Percentiles rank a stretch among this genome's conserved stretches.
Conservation (phyloP, 2,888 invertebrate genomes). For the Spodoptera picta region DNA sequence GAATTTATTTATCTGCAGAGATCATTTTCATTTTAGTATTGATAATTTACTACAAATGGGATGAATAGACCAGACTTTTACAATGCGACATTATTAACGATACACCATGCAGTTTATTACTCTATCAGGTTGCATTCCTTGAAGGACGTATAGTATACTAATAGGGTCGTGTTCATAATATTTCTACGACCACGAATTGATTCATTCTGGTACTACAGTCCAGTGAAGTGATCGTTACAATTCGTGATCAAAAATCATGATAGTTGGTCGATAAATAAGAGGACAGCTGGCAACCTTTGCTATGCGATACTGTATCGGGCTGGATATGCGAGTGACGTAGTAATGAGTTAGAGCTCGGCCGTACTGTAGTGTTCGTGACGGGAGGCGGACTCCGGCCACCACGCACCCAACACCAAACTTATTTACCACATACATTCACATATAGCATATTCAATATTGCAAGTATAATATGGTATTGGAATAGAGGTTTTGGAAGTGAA, state of each 20-base stretch:
- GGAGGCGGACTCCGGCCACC: conserved; percentile 28
- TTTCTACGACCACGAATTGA: conserved; percentile 11
- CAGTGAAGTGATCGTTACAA: background rate
- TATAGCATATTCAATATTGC: too few species aligned
- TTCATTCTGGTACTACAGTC: background rate
- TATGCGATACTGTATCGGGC: conserved; percentile 14
- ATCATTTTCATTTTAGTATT: conserved; percentile 36
- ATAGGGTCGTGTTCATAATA: background rate
- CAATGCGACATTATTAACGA: background rate
- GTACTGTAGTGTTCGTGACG: conserved; percentile 25
- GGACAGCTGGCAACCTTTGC: conserved; percentile 34
- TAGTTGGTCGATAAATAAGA: conserved; percentile 39
- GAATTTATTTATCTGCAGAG: conserved; percentile 46
- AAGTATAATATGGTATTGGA: too few species aligned
- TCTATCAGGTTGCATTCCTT: too few species aligned
- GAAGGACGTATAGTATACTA: too few species aligned
- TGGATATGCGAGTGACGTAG: conserved; percentile 14
- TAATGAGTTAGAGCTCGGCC: conserved; percentile 31
- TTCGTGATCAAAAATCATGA: conserved; percentile 41
- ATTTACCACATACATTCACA: background rate
- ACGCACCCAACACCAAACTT: conserved; percentile 13
- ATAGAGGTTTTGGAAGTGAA: too few species aligned
- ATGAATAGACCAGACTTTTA: background rate
- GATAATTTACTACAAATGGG: conserved; percentile 1
- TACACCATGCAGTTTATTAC: too few species aligned